A percentile compares a stretch with the other conserved stretches of the same genome.
phyloP scores from a whole-genome alignment of 1,140 invertebrate species.

The Ceratosolen fusciceps region DNA sequence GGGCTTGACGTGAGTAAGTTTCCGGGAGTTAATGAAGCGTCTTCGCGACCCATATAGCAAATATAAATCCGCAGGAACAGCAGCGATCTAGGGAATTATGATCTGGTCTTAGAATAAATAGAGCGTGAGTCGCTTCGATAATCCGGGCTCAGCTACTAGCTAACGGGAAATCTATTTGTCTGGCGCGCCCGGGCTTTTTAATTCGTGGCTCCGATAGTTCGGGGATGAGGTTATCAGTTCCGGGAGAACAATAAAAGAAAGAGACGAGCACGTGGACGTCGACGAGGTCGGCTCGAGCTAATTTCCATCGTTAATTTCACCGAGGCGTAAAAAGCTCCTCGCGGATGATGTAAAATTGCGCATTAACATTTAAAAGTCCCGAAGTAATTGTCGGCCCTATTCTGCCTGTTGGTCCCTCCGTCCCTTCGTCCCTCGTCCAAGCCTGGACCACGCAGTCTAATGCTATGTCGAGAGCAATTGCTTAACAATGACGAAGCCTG shows the following conservation, averaged over 20 bases:
- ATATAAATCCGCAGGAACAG: neutral
- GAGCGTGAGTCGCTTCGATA: neutral
- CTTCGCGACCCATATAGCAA: neutral
- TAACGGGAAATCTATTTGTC: neutral
- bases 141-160: neutral
- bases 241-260: neutral
- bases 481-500: constrained; percentile 13
- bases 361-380: constrained; percentile 44
- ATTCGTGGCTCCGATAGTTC: neutral
- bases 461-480: constrained; percentile 21
- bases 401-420: neutral
- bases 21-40: neutral
- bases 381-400: constrained; percentile 29
- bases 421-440: neutral
- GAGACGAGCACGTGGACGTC: neutral
- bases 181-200: neutral
- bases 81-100: neutral
- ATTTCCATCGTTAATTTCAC: constrained; percentile 40
- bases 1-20: too few species aligned
- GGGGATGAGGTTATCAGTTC: neutral
- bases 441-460: too few species aligned
- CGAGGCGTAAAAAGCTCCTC: neutral
- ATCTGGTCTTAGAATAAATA: neutral
- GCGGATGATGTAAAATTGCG: constrained; percentile 30
- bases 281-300: neutral